phyloP scores from a whole-genome alignment of 2,888 invertebrate species.

The Luperina nickerlii region DNA sequence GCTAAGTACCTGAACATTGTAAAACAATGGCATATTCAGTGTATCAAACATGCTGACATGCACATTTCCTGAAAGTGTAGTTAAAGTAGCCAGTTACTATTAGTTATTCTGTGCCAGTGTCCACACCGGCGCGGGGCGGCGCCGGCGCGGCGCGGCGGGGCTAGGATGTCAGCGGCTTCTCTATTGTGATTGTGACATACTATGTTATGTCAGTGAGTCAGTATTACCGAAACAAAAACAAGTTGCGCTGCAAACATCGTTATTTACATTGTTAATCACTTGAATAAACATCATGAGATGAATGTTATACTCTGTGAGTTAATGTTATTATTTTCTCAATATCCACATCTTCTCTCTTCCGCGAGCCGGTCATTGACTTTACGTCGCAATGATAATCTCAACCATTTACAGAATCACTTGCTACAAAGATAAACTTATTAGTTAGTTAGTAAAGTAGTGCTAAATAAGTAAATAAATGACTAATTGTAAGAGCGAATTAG shows the following conservation, averaged over 20 bases:
- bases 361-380: slow-evolving; percentile 4
- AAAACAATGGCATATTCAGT: background rate
- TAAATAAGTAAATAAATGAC: background rate
- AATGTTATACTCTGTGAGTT: slow-evolving; percentile 16
- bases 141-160: background rate
- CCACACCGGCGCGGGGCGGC: background rate
- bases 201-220: slow-evolving; percentile 27
- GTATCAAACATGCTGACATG: background rate
- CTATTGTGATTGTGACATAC: slow-evolving; percentile 29
- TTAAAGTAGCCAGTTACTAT: background rate
- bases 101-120: background rate
- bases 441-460: background rate
- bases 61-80: background rate
- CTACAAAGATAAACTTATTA: background rate
- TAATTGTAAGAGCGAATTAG: background rate
- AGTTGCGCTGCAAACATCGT: background rate
- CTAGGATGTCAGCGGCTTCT: slow-evolving; percentile 2
- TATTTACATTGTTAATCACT: background rate
- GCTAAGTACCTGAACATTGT: slow-evolving; percentile 10
- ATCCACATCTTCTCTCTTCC: background rate
- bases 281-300: slow-evolving; percentile 12
- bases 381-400: background rate
- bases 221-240: slow-evolving; percentile 25
- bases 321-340: slow-evolving; percentile 12
- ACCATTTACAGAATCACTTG: background rate